phyloP scores from a whole-genome alignment of 1,140 invertebrate species.

The Drosophila pseudoobscura region DNA sequence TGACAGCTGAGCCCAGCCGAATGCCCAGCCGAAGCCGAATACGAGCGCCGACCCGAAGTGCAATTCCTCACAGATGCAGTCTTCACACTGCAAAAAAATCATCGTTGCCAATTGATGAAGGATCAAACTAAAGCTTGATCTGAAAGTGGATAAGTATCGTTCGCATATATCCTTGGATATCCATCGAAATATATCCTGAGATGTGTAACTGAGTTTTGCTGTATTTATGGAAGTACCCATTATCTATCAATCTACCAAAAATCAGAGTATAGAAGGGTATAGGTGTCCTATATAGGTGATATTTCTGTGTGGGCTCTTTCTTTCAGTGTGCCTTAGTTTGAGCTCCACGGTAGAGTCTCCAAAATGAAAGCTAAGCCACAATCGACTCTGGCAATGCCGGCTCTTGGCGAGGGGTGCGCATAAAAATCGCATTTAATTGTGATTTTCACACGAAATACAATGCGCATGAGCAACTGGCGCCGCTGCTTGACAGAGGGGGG shows the following conservation, averaged over 20 bases:
- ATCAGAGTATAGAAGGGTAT: too few species aligned
- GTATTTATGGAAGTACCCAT: too few species aligned
- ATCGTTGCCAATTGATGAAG: too few species aligned
- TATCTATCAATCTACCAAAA: too few species aligned
- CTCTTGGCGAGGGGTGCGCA: slow-evolving; percentile 67
- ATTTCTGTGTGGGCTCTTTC: background rate
- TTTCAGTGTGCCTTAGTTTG: slow-evolving; percentile 17
- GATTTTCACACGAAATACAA: slow-evolving; percentile 82
- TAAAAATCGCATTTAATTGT: slow-evolving; percentile 82
- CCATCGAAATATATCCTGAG: too few species aligned
- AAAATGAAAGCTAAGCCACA: slow-evolving; percentile 58
- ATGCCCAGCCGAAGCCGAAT: slow-evolving; percentile 12
- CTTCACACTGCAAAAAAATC: too few species aligned
- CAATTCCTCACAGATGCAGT: too few species aligned
- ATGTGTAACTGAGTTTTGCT: too few species aligned
- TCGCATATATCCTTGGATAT: too few species aligned
- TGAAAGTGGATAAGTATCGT: too few species aligned
- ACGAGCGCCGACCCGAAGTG: slow-evolving; percentile 10
- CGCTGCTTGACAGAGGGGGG: slow-evolving; percentile 12
- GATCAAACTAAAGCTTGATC: too few species aligned
- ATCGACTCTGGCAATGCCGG: slow-evolving; percentile 15
- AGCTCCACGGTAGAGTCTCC: slow-evolving; percentile 20
- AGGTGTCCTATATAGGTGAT: too few species aligned
- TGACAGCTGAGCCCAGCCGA: slow-evolving; percentile 65
- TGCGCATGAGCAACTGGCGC: slow-evolving; percentile 70